These are phyloP conservation scores for Aleiodes leptofemur DNA, from an alignment of 2,888 invertebrate species.

Conservation along the genomic window DNA sequence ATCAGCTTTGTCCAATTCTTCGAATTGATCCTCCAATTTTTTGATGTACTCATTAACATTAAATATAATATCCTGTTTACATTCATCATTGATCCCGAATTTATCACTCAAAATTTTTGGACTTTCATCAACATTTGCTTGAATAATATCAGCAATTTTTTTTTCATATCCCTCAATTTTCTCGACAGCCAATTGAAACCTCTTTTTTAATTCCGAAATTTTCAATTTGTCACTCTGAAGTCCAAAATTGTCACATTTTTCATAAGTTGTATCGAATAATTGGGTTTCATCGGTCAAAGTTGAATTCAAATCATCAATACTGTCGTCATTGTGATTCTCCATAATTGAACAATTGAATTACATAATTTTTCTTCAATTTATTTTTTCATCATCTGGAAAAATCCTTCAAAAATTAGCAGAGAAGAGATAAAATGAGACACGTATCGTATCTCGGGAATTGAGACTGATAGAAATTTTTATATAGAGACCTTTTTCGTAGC, in stretches of 20 bases:
- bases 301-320: conserved; percentile 49
- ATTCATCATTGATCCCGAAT: conserved; percentile 52
- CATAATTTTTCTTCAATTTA: neutral
- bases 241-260: conserved; percentile 25
- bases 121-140: conserved; percentile 40
- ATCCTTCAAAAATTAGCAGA: too few relatives aligned
- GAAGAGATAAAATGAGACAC: neutral
- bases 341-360: conserved; percentile 14
- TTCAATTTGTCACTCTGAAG: conserved; percentile 36
- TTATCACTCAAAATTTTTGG: neutral
- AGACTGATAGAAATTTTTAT: too few relatives aligned
- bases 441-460: too few relatives aligned
- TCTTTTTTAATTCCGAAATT: conserved; percentile 51
- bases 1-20: conserved; percentile 60
- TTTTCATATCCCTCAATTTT: conserved; percentile 57
- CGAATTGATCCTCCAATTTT: conserved; percentile 60
- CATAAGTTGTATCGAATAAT: conserved; percentile 40
- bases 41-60: conserved; percentile 60
- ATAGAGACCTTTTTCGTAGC: too few relatives aligned
- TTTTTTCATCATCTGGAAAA: neutral
- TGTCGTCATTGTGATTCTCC: conserved; percentile 49
- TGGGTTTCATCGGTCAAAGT: conserved; percentile 52
- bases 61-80: conserved; percentile 56
- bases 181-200: conserved; percentile 51
- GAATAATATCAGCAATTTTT: conserved; percentile 48